Evolutionary conservation across 1,140 invertebrate genomes (phyloP).

Genomic region (Orchesella cincta): DNA sequence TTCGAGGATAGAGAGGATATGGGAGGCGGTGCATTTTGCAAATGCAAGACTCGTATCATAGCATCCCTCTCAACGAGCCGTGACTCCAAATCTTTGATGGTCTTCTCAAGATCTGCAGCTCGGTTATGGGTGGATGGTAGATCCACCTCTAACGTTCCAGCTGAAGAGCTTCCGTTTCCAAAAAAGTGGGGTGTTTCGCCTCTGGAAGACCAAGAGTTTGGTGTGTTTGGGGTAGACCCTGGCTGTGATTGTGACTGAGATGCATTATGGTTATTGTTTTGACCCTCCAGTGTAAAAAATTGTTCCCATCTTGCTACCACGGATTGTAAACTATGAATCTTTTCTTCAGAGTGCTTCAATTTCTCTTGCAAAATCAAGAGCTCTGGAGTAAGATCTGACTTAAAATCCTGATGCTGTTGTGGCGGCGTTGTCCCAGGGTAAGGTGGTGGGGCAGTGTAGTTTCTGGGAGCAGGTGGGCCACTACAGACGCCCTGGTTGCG

Average conservation of each 20-base stretch:
- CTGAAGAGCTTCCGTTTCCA: constrained; percentile 33
- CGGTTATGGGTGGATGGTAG: constrained; percentile 80
- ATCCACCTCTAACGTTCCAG: constrained; percentile 65
- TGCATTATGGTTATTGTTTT: constrained; percentile 67
- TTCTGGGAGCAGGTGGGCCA: background rate
- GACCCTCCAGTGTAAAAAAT: constrained; percentile 75
- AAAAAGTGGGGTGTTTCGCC: constrained; percentile 49
- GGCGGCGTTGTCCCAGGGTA: constrained; percentile 30
- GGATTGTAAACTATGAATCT: constrained; percentile 42
- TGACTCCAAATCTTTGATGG: constrained; percentile 82
- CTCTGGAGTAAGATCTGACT: constrained; percentile 36
- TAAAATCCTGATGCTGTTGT: background rate
- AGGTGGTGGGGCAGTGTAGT: constrained; percentile 38
- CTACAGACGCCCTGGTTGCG: background rate
- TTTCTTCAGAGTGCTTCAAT: constrained; percentile 46
- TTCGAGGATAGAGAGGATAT: constrained; percentile 56
- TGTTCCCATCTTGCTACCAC: constrained; percentile 46
- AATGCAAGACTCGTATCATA: constrained; percentile 85
- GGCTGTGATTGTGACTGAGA: constrained; percentile 13
- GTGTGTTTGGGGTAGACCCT: constrained; percentile 46
- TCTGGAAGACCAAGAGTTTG: constrained; percentile 49
- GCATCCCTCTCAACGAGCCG: constrained; percentile 84
- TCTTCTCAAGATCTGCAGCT: constrained; percentile 79
- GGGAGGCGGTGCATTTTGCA: constrained; percentile 63
- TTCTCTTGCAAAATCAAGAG: constrained; percentile 47